Base-by-base conservation (phyloP, 2,797 vertebrate genomes). In the Siniperca undulata region DNA sequence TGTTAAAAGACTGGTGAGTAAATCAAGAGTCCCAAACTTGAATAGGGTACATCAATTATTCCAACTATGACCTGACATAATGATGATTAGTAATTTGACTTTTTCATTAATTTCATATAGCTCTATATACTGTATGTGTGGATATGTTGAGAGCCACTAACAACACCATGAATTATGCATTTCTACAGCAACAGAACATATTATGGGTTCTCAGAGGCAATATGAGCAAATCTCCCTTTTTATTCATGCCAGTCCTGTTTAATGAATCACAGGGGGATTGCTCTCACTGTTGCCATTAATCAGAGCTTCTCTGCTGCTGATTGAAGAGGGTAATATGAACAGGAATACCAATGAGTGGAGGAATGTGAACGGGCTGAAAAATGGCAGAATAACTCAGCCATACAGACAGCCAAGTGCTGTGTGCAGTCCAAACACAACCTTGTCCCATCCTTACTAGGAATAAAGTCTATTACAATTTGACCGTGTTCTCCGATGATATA, bases 101-200 rank as follows among this genome's bases (percentile, higher is more conserved):
- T 91, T 89, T 87, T 56, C 75, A 48, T 78, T 83, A 70, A 88
- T 85, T 94, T 89, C 70, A 83, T 76, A 89, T 55, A 61, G 53
- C 84, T 77, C 81, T 71, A 55, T 86, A 80, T 60, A 46, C 74
- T 58, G 59, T 79, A 75, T 81, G 77, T 80, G 87, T 67, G 88
- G 72, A 68, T 75, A 77, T 80, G 67, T 61, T 70, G 69, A 86
- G 87, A 79, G 84, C 86, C 91, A 82, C 87, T 91, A 92, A 94
- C 94, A 93, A 93, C 92, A 85, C 81, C 68, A 95, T 95, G 89
- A 96, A 96, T 95, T 92, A 95, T 93, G 92, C 90, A 94, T 94
- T 85, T 81, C 91, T 90, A 89, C 85, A 77, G 92, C 82, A 86
- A 93, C 86, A 82, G 89, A 90, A 94, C 88, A 95, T 92, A 93